Evolutionary conservation across 2,113 vertebrate genomes (phyloP), one percentile per base, ranked within the genome.

Genomic region (Narcine bancroftii): DNA sequence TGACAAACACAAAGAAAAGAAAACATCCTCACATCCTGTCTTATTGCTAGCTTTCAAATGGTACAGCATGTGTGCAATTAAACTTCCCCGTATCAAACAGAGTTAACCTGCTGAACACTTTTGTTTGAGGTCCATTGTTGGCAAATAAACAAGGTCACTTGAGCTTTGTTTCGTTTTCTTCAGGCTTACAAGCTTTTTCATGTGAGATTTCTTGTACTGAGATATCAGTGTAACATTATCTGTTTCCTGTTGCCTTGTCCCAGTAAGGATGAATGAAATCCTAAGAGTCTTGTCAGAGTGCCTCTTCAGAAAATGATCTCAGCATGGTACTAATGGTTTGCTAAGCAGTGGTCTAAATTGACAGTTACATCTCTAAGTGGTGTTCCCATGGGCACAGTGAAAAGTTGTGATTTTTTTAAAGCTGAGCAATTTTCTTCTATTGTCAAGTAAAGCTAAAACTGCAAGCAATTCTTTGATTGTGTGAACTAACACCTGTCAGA

Each of bases 1-100:
- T 94, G 95, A 95, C 92, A 94, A 95, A 95, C 94, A 96, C 95
- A 96, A 95, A 96, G 95, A 95, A 97, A 97, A 96, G 95, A 96
- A 97, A 97, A 97, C 95, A 96, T 96, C 95, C 95, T 95, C 39
- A 76, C 93, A 93, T 95, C 94, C 95, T 97, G 95, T 94, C 94
- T 93, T 95, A 93, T 94, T 95, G 94, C 95, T 95, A 96, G 94
- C 93, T 96, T 97, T 96, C 95, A 94, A 96, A 96, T 96, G 95
- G 94, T 96, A 93, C 92, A 94, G 65, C 73, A 39, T 92, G 92
- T 92, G 92, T 79, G 56, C 92, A 96, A 95, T 94, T 95, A 94
- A 96, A 96, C 95, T 96, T 96, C 95, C 95, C 93, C 93, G 93
- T 95, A 95, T 96, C 95, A 96, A 96, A 96, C 95, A 94, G 94